Percentiles rank a stretch among this genome's conserved stretches.
Evolutionary conservation across 2,113 vertebrate genomes (phyloP).

Genomic region (Papio anubis): DNA sequence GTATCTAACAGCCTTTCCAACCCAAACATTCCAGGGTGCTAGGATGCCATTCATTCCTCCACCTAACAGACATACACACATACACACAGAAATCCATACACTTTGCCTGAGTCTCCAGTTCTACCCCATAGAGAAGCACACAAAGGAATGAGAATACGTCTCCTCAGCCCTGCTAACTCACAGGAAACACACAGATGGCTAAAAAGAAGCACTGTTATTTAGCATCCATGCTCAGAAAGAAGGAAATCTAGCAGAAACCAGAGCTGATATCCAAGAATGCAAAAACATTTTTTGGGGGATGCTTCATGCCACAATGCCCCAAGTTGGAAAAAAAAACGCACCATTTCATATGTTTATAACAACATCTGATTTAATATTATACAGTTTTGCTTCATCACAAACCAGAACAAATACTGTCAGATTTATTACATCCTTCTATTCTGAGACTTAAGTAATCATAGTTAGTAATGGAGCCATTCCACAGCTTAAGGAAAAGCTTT

Average conservation of each 20-base stretch:
- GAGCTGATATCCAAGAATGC: neutral
- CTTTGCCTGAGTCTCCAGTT: neutral
- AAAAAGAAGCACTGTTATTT: neutral
- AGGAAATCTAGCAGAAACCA: neutral
- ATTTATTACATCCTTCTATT: constrained; percentile 85
- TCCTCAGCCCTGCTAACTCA: neutral
- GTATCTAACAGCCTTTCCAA: neutral
- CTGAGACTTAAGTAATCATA: constrained; percentile 79
- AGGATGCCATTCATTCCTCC: neutral
- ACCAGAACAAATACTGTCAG: constrained; percentile 83
- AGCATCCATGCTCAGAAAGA: neutral
- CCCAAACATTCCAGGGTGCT: neutral
- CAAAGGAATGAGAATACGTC: neutral
- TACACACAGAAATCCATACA: neutral
- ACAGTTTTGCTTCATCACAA: constrained; percentile 79
- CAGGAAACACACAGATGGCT: neutral
- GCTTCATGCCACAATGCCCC: constrained; percentile 74
- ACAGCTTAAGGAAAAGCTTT: constrained; percentile 67
- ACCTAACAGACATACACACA: neutral
- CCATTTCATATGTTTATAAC: constrained; percentile 79
- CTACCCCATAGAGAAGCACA: neutral
- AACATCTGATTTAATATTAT: constrained; percentile 80
- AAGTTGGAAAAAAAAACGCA: constrained; percentile 58
- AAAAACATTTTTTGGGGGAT: constrained; percentile 49
- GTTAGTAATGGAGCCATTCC: constrained; percentile 80